phyloP scores from a whole-genome alignment of 2,797 vertebrate genomes.

The Acanthurus lineatus region DNA sequence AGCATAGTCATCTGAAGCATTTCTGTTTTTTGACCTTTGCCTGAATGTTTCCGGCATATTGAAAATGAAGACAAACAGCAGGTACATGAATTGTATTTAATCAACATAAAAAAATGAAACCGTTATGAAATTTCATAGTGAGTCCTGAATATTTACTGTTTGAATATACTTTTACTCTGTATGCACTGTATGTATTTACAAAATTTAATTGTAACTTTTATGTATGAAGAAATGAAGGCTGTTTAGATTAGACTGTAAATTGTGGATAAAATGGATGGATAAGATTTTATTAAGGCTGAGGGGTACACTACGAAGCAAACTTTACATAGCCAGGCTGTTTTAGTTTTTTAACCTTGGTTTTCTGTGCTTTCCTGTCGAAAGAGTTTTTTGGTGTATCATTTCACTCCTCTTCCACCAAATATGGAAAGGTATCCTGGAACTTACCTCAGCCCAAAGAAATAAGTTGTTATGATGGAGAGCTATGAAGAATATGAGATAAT shows the following conservation, averaged over 20 bases:
- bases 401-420: no score
- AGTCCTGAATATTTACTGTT: slow-evolving; percentile 28
- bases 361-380: no score
- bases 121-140: slow-evolving; percentile 21
- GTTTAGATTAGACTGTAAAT: neutral
- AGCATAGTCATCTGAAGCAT: slow-evolving; percentile 91
- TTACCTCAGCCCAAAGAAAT: no score
- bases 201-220: neutral
- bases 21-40: slow-evolving; percentile 41
- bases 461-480: no score
- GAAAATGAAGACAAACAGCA: slow-evolving; percentile 58
- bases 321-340: neutral
- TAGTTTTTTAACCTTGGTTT: no score
- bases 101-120: slow-evolving; percentile 4
- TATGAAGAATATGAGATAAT: no score
- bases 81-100: slow-evolving; percentile 26
- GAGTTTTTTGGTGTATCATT: no score
- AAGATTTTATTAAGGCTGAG: neutral
- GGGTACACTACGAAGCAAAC: neutral
- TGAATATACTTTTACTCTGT: slow-evolving; percentile 10
- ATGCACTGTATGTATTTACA: slow-evolving; percentile 4
- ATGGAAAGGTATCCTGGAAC: no score
- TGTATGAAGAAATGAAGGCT: neutral
- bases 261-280: neutral
- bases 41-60: slow-evolving; percentile 56